These are phyloP conservation scores for Pachydiplax longipennis DNA, from an alignment of 2,888 invertebrate genomes.

Conservation along the genomic window DNA sequence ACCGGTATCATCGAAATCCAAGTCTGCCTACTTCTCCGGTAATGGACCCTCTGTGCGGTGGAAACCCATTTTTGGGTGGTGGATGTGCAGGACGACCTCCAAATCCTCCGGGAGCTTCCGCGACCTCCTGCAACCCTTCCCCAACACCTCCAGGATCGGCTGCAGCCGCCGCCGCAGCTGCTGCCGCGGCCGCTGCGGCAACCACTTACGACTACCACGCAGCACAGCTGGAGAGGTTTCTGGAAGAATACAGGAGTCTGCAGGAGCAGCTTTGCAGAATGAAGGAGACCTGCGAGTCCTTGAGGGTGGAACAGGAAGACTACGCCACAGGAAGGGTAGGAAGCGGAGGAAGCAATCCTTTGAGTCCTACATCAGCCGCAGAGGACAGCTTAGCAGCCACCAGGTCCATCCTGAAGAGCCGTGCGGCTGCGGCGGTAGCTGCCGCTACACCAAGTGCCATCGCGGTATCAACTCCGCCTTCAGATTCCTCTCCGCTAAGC, in stretches of 20 bases:
- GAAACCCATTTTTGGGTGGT: constrained; percentile 15
- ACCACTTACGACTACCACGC: constrained; percentile 78
- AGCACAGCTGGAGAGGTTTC: constrained; percentile 78
- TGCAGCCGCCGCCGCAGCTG: constrained; percentile 55
- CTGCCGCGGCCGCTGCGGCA: constrained; percentile 49
- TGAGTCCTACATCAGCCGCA: constrained; percentile 54
- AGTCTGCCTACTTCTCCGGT: constrained; percentile 73
- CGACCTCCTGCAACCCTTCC: constrained; percentile 46
- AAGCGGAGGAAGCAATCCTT: constrained; percentile 50
- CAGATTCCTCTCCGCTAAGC: constrained; percentile 23
- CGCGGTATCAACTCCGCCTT: constrained; percentile 1
- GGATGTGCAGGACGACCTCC: constrained; percentile 63
- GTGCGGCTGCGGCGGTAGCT: constrained; percentile 56
- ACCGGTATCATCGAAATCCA: constrained; percentile 61
- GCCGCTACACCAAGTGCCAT: constrained; percentile 45
- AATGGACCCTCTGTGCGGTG: constrained; percentile 54
- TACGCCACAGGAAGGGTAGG: constrained; percentile 21
- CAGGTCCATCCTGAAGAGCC: constrained; percentile 67
- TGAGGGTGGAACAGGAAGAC: constrained; percentile 62
- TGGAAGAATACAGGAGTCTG: constrained; percentile 79
- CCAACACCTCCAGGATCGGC: constrained; percentile 55
- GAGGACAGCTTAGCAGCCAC: constrained; percentile 61
- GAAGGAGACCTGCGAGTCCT: constrained; percentile 79
- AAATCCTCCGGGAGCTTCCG: constrained; percentile 48
- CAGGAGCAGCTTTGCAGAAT: constrained; percentile 81